Evolutionary conservation across 2,888 invertebrate species (phyloP), one percentile per base, ranked within the genome.

Genomic region (Alitta virens): DNA sequence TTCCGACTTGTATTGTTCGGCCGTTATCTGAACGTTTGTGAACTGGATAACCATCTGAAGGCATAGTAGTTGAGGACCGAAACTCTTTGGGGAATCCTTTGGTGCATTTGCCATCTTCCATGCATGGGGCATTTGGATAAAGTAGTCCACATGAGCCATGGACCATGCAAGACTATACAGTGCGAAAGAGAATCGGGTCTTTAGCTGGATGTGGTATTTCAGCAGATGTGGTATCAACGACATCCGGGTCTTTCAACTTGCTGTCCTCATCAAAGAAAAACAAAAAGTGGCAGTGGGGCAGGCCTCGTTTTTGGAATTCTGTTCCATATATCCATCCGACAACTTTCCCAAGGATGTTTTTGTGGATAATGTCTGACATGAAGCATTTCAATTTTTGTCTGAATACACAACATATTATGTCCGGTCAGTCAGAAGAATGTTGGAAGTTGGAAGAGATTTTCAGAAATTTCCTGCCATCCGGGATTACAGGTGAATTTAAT

Each of bases 1-100:
- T 56, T 9, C 38, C 46, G 5, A 27, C 25, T 18, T n/a, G 57
- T 14, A 42, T 54, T 9, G 40, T 62, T 25, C 21, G 24, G 16
- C 27, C 53, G 24, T 42, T 25, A 5, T 42, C 60, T 23, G n/a
- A 25, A 2, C 64, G 21, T 23, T 27, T 21, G 21, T 66, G 61
- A 14, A 27, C 16, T 16, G 66, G 64, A 38, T 62, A 63, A 16
- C 57, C 59, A 40, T 66, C 46, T 14, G 50, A 46, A 16, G 53
- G 56, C 14, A 63, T 23, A 9, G 49, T 49, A 33, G 33, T 49
- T 49, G 3, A 3, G 49, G 18, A 7, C 16, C 16, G 16, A 16
- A 49, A 49, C 18, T 18, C 18, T 16, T 49, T 49, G 3, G 49
- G 49, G 23, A 49, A 49, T 9, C 23, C 49, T 49, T 49, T 49